Percentiles rank a stretch among this genome's conserved stretches.
phyloP scores from a whole-genome alignment of 2,797 vertebrate species.

The Mus spretus region DNA sequence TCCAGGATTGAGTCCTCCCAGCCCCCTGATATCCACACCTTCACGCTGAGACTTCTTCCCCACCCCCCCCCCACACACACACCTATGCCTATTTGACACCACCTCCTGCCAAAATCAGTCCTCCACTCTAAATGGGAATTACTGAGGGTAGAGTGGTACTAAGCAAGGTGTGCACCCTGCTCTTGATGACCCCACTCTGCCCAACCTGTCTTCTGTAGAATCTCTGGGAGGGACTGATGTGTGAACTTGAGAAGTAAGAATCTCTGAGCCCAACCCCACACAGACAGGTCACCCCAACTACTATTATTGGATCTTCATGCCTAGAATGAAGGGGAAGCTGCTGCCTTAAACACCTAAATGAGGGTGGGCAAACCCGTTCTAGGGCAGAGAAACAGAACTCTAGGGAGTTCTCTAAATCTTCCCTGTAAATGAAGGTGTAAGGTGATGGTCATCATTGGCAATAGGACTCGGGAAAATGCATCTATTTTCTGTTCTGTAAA shows the following conservation, averaged over 20 bases:
- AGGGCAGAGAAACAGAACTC: neutral
- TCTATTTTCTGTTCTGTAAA: slow-evolving; percentile 46
- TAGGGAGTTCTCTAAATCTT: neutral
- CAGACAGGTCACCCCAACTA: neutral
- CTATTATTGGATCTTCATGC: neutral
- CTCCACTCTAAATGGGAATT: neutral
- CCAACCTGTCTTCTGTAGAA: neutral
- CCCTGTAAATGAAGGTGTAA: neutral
- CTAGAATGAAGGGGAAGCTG: neutral
- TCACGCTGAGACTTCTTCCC: neutral
- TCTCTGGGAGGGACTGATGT: neutral
- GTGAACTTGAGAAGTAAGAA: neutral
- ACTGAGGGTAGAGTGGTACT: neutral
- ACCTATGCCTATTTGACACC: neutral
- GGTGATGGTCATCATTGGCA: neutral
- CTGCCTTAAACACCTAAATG: neutral
- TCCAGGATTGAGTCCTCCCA: neutral
- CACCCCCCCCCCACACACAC: too few species aligned
- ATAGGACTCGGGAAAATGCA: neutral
- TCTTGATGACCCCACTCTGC: neutral
- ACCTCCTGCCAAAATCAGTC: neutral
- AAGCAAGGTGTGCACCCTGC: neutral
- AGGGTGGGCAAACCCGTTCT: neutral
- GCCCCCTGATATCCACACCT: neutral
- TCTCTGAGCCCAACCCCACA: neutral